phyloP scores from a whole-genome alignment of 2,888 invertebrate genomes.

The Lithosia quadra region DNA sequence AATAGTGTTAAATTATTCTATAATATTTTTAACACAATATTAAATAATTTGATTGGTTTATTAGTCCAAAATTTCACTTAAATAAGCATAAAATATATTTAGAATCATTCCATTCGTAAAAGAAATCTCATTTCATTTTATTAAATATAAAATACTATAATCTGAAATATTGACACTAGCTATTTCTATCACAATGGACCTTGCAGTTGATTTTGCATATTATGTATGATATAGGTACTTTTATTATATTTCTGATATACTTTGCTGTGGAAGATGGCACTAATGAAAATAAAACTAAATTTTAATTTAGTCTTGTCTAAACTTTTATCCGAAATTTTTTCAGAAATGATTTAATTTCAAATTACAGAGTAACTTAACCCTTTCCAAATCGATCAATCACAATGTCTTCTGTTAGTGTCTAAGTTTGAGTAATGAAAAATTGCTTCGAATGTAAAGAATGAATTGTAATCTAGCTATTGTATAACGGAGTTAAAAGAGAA shows the following conservation, averaged over 20 bases:
- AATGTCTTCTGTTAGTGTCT: not conserved
- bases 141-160: constrained; percentile 42
- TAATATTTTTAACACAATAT: not conserved
- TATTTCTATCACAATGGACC: constrained; percentile 81
- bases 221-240: constrained; percentile 32
- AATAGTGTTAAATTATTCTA: not conserved
- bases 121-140: constrained; percentile 34
- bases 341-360: not conserved
- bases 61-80: not conserved
- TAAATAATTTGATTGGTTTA: not conserved
- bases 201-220: constrained; percentile 60
- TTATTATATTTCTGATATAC: constrained; percentile 27
- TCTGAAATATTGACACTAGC: constrained; percentile 76
- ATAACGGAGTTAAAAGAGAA: not conserved
- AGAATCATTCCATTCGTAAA: constrained; percentile 36
- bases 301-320: not conserved
- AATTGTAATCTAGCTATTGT: not conserved
- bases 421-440: not conserved
- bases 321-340: not conserved
- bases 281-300: constrained; percentile 22
- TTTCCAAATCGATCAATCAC: too few relatives aligned
- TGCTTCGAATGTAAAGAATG: not conserved
- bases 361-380: not conserved
- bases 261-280: constrained; percentile 41
- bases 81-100: not conserved